These are phyloP conservation scores for Rotaria macrura DNA, from an alignment of 2,888 invertebrate genomes.

Conservation along the genomic window DNA sequence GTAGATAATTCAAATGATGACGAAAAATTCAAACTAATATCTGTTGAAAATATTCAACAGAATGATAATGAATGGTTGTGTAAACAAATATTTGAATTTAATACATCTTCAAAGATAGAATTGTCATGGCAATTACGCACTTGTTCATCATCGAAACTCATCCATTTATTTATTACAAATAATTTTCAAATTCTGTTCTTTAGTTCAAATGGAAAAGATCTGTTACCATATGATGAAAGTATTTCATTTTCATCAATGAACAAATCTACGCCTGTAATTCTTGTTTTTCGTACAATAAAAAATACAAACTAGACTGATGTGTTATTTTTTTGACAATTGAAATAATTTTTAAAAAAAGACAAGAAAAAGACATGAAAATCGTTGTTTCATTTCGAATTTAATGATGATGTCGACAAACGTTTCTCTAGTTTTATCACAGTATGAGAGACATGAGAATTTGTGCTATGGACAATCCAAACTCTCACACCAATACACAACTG, in stretches of 20 bases:
- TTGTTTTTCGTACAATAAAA: neutral
- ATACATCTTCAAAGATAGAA: neutral
- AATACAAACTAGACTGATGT: neutral
- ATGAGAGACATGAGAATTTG: neutral
- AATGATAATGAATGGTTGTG: neutral
- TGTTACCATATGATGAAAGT: neutral
- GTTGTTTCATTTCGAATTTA: neutral
- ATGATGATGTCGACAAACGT: neutral
- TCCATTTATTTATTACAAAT: neutral
- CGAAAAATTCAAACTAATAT: neutral
- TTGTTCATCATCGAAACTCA: neutral
- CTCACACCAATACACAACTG: neutral
- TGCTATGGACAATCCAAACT: neutral
- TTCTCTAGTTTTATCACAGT: neutral
- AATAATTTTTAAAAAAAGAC: neutral
- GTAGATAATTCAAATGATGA: neutral
- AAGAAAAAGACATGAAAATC: neutral
- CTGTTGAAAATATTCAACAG: neutral
- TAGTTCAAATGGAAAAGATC: neutral
- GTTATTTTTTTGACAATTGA: neutral
- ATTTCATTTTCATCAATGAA: neutral
- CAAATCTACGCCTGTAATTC: neutral
- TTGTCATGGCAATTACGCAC: neutral
- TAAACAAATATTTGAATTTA: slow-evolving; percentile 7
- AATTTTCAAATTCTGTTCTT: neutral